phyloP scores from a whole-genome alignment of 1,140 invertebrate species.

The Contarinia nasturtii region DNA sequence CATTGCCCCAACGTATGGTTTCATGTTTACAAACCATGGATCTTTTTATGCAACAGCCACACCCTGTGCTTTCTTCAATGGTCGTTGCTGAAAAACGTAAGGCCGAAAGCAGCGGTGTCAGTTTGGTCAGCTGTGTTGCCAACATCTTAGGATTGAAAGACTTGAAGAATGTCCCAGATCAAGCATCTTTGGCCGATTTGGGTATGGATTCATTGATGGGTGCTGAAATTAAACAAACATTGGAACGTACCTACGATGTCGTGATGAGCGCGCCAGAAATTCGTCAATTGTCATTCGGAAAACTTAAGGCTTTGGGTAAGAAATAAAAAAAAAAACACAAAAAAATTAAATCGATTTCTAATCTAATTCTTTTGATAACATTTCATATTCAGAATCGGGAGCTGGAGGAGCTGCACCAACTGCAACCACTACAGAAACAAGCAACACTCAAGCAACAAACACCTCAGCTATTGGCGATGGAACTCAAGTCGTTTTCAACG shows the following conservation, averaged over 20 bases:
- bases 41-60: conserved; percentile 66
- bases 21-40: conserved; percentile 78
- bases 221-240: conserved; percentile 90
- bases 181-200: conserved; percentile 67
- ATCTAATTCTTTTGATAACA: not conserved
- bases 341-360: not conserved
- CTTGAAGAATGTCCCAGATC: conserved; percentile 46
- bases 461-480: conserved; percentile 18
- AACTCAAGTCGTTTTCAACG: conserved; percentile 29
- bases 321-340: not conserved
- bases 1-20: conserved; percentile 75
- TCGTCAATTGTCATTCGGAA: conserved; percentile 53
- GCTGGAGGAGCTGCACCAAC: conserved; percentile 11
- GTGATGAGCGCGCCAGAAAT: conserved; percentile 80
- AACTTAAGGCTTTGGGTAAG: conserved; percentile 43
- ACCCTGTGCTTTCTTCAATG: conserved; percentile 69
- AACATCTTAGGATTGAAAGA: conserved; percentile 78
- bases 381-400: conserved; percentile 15
- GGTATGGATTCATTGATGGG: conserved; percentile 97
- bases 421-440: conserved; percentile 7
- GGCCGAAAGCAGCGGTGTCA: conserved; percentile 27
- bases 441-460: conserved; percentile 7
- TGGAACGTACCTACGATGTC: conserved; percentile 83
- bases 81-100: conserved; percentile 60
- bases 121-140: conserved; percentile 51